phyloP scores from a whole-genome alignment of 2,888 invertebrate species.

The Lordiphosa andalusiaca region DNA sequence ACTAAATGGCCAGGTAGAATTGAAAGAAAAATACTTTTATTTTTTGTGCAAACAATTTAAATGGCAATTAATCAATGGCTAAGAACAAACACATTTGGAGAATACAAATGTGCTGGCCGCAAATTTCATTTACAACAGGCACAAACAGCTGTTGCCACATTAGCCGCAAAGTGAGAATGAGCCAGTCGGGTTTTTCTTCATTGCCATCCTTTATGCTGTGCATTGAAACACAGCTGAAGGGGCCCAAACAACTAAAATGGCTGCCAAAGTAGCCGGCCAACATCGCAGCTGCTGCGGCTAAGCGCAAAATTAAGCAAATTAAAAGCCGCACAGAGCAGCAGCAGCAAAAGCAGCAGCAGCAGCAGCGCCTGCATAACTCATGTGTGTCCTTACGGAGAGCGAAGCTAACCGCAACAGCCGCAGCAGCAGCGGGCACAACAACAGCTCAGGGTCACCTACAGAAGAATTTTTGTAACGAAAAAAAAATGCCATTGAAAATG shows the following conservation, averaged over 20 bases:
- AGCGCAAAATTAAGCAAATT: constrained; percentile 75
- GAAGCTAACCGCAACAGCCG: constrained; percentile 17
- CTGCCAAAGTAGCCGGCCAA: constrained; percentile 42
- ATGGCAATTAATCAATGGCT: constrained; percentile 53
- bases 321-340: constrained; percentile 62
- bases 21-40: too few relatives aligned
- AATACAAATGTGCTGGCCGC: constrained; percentile 10
- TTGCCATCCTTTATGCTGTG: too few relatives aligned
- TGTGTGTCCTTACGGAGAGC: constrained; percentile 33
- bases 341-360: constrained; percentile 44
- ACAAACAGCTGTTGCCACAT: constrained; percentile 65
- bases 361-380: constrained; percentile 64
- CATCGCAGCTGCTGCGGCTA: constrained; percentile 52
- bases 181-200: neutral
- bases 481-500: constrained; percentile 60
- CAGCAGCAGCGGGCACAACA: constrained; percentile 32
- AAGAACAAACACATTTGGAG: constrained; percentile 16
- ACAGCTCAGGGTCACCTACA: constrained; percentile 62
- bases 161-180: constrained; percentile 40
- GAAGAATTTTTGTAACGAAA: constrained; percentile 20
- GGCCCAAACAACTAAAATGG: constrained; percentile 33
- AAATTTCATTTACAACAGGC: constrained; percentile 45
- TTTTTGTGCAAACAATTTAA: constrained; percentile 14
- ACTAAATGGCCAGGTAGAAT: too few relatives aligned
- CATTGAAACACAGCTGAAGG: constrained; percentile 41